These are phyloP conservation scores for Drosophila grimshawi DNA, from an alignment of 1,140 invertebrate genomes.

Conservation along the genomic window DNA sequence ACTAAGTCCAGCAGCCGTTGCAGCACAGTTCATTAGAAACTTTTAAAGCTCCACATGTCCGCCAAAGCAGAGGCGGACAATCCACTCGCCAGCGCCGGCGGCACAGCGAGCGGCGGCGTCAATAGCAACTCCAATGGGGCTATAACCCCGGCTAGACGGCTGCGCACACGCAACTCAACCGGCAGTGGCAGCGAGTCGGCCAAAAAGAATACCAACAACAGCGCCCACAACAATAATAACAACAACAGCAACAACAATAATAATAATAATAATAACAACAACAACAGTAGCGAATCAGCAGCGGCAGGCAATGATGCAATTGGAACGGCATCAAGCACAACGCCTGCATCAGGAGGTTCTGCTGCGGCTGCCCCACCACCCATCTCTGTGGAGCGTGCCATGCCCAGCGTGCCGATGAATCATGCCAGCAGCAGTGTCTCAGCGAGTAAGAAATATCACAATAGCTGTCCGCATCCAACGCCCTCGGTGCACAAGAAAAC, in stretches of 20 bases:
- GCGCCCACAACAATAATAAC: constrained; percentile 15
- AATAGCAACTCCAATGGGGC: constrained; percentile 60
- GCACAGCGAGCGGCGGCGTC: constrained; percentile 32
- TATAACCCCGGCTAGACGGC: constrained; percentile 71
- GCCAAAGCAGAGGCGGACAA: constrained; percentile 71
- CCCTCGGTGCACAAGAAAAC: constrained; percentile 65
- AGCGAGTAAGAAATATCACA: constrained; percentile 78
- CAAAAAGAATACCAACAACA: constrained; percentile 55
- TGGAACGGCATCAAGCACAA: background rate
- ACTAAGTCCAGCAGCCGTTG: constrained; percentile 31
- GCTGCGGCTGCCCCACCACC: constrained; percentile 11
- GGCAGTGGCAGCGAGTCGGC: constrained; percentile 75
- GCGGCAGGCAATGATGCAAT: constrained; percentile 19
- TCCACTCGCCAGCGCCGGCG: constrained; percentile 39
- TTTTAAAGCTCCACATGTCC: constrained; percentile 53
- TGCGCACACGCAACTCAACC: constrained; percentile 79
- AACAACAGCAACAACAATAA: constrained; percentile 30
- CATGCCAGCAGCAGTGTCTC: constrained; percentile 75
- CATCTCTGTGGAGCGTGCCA: constrained; percentile 56
- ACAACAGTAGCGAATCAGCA: constrained; percentile 38
- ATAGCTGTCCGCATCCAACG: constrained; percentile 77
- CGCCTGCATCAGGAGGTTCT: constrained; percentile 11
- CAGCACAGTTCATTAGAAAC: constrained; percentile 49
- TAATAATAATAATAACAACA: background rate
- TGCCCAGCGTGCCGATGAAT: constrained; percentile 74